Evolutionary conservation across 2,113 vertebrate genomes (phyloP).

Genomic region (Oreochromis aureus): DNA sequence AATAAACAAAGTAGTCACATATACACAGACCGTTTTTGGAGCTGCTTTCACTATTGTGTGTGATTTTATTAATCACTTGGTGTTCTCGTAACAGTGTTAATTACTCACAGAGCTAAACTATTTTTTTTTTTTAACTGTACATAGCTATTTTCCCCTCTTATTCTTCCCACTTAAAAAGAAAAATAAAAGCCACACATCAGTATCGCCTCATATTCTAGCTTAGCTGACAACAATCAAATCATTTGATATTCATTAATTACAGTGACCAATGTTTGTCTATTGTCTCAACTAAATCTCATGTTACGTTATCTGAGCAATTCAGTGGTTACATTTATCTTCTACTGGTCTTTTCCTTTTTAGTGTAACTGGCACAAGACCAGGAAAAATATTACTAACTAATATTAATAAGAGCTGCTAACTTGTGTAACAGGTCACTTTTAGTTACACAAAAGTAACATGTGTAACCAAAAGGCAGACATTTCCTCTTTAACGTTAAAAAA

Average conservation of each 20-base stretch:
- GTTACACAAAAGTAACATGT: background rate
- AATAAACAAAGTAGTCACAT: background rate
- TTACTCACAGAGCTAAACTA: background rate
- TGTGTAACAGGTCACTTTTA: background rate
- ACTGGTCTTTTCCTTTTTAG: background rate
- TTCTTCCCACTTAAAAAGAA: background rate
- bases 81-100: background rate
- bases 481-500: accelerated
- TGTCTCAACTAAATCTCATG: background rate
- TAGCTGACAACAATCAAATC: background rate
- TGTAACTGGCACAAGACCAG: background rate
- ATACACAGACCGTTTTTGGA: background rate
- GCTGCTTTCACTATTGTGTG: accelerated
- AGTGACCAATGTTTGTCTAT: background rate
- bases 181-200: background rate
- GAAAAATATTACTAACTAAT: background rate
- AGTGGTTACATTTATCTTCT: background rate
- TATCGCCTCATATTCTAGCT: background rate
- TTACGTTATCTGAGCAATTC: background rate
- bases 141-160: background rate
- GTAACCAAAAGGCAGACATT: background rate
- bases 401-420: accelerated
- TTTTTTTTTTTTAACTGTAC: background rate
- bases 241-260: background rate
- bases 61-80: background rate